Evolutionary conservation across 2,888 invertebrate genomes (phyloP).

Genomic region (Zygothrica quintamaculata): DNA sequence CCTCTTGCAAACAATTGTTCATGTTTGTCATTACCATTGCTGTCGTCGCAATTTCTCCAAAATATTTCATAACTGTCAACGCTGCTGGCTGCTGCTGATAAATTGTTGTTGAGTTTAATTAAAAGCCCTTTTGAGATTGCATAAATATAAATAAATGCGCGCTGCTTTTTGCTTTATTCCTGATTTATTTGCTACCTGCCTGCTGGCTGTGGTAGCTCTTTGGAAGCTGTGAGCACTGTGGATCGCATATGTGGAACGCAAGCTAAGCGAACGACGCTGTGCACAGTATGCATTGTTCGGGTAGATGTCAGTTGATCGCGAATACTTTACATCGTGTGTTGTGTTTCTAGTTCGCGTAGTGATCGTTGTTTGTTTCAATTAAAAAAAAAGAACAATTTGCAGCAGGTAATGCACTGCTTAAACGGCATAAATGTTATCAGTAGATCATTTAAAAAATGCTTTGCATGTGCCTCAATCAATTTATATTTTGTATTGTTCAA

Average conservation of each 20-base stretch:
- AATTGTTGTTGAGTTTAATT: conserved; percentile 63
- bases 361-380: not conserved
- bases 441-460: no score
- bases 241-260: conserved; percentile 32
- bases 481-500: no score
- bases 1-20: conserved; percentile 19
- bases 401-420: conserved; percentile 1
- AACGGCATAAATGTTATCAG: not conserved
- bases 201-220: not conserved
- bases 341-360: not conserved
- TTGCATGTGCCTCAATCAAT: no score
- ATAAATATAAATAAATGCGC: conserved; percentile 37
- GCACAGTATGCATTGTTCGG: not conserved
- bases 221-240: conserved; percentile 23
- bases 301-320: conserved; percentile 36
- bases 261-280: conserved; percentile 30
- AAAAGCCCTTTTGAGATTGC: conserved; percentile 41
- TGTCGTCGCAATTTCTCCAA: conserved; percentile 42
- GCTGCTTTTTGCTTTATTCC: conserved; percentile 19
- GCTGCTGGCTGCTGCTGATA: conserved; percentile 38
- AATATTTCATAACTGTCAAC: conserved; percentile 62
- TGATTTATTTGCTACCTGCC: conserved; percentile 13
- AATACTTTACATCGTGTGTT: conserved; percentile 15
- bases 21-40: conserved; percentile 17
- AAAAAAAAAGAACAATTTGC: conserved; percentile 25